Base-by-base conservation (phyloP, 37 sponge, comb jelly and placozoan genomes). In the Ianthella basta region DNA sequence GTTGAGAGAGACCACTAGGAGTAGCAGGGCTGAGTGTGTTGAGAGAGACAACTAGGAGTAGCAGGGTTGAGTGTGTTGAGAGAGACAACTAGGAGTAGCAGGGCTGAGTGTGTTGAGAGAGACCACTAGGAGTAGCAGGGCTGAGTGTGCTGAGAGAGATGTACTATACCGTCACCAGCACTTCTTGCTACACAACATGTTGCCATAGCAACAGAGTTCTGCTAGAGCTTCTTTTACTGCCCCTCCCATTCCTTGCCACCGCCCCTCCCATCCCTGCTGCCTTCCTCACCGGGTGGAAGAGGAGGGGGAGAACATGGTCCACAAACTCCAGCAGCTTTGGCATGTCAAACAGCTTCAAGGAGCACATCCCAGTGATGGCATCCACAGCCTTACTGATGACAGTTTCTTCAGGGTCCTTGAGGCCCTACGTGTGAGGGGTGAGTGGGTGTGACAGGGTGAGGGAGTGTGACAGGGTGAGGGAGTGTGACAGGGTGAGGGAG, bases 211-310 rank as follows among this genome's bases (percentile, higher is more conserved):
- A 56, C 32, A 4, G 32, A 8, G 54, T 82, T 25, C 33, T n/a
- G n/a, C n/a, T n/a, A n/a, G n/a, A n/a, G n/a, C n/a, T n/a, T n/a
- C n/a, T n/a, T n/a, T n/a, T n/a, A n/a, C n/a, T n/a, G n/a, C n/a
- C n/a, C n/a, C n/a, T n/a, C n/a, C n/a, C n/a, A n/a, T n/a, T n/a
- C n/a, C n/a, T n/a, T n/a, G n/a, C n/a, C n/a, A n/a, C n/a, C n/a
- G n/a, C n/a, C n/a, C n/a, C n/a, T n/a, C n/a, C n/a, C n/a, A n/a
- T n/a, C n/a, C n/a, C n/a, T n/a, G n/a, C n/a, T n/a, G n/a, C n/a
- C n/a, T n/a, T n/a, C n/a, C 81, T 89, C 35, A 95, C 95, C 14
- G 98, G 98, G 63, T 98, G 95, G 36, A 90, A 59, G 23, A 98
- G 91, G 61, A 94, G 90, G 25, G 98, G 98, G 55, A 85, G 67